These are phyloP conservation scores for Bubalus kerabau DNA, from an alignment of 2,113 vertebrate genomes.

Conservation along the genomic window DNA sequence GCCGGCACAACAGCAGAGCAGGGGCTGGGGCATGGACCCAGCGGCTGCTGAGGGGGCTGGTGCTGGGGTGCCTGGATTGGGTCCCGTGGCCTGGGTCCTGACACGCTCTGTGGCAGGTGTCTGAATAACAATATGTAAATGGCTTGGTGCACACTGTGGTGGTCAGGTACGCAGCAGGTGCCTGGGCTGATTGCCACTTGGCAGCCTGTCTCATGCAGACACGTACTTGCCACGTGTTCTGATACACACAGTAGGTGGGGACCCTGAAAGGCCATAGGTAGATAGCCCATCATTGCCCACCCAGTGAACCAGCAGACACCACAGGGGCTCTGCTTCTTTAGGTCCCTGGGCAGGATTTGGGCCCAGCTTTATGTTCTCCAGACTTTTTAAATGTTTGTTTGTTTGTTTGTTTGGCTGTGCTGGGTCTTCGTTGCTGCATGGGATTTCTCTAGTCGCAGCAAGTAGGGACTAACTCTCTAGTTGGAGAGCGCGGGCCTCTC, in stretches of 20 bases:
- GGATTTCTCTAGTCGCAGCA: background rate
- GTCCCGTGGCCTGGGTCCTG: background rate
- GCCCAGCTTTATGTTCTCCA: background rate
- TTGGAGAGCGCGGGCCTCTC: background rate
- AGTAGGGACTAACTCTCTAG: background rate
- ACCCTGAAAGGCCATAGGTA: background rate
- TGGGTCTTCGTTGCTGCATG: background rate
- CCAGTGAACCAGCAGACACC: background rate
- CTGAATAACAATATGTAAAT: background rate
- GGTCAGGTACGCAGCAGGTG: background rate
- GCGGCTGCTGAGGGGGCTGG: background rate
- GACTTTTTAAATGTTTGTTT: background rate
- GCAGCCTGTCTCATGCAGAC: background rate
- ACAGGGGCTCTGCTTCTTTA: background rate
- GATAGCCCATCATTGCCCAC: accelerated
- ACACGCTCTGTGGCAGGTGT: background rate
- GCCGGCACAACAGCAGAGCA: background rate
- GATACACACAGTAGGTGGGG: background rate
- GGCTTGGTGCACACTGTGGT: accelerated
- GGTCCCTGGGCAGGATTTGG: background rate
- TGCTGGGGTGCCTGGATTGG: too few relatives aligned
- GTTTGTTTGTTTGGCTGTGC: background rate
- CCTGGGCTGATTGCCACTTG: background rate
- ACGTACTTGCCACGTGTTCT: background rate
- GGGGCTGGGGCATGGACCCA: accelerated